A percentile compares a stretch with the other conserved stretches of the same genome.
phyloP scores from a whole-genome alignment of 2,113 vertebrate species.

The Nycticebus coucang region DNA sequence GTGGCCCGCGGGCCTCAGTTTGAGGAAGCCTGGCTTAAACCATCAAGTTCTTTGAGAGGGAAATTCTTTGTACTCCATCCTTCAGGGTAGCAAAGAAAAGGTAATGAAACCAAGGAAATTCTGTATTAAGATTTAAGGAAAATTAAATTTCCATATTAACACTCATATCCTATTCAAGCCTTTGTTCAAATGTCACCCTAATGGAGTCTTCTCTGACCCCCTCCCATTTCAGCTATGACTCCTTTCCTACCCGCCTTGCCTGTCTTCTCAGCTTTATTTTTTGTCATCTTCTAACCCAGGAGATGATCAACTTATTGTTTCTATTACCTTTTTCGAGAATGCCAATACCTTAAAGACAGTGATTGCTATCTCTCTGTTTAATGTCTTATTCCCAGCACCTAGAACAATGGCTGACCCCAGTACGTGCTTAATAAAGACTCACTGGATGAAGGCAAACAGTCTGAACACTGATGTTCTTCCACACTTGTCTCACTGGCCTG shows the following conservation, averaged over 20 bases:
- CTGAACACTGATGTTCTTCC: background rate
- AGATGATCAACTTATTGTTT: background rate
- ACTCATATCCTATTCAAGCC: background rate
- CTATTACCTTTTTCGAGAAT: background rate
- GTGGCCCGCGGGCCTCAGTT: no score
- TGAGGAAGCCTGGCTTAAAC: no score
- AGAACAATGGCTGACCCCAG: background rate
- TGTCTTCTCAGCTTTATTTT: background rate
- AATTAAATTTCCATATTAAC: background rate
- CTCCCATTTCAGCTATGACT: background rate
- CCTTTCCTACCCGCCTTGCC: no score
- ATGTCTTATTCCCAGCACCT: background rate
- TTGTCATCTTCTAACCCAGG: background rate
- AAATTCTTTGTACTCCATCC: conserved; percentile 2
- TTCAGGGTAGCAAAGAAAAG: conserved; percentile 26
- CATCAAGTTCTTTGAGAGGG: background rate
- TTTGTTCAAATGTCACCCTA: background rate
- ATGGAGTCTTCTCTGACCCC: background rate
- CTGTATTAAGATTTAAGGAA: background rate
- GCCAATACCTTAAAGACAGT: background rate
- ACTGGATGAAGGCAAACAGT: background rate
- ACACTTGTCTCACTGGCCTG: no score
- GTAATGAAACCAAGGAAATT: conserved; percentile 23
- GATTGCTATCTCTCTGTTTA: background rate
- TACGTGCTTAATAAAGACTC: background rate